Base-by-base conservation (phyloP, 2,797 vertebrate species). In the Luscinia luscinia region DNA sequence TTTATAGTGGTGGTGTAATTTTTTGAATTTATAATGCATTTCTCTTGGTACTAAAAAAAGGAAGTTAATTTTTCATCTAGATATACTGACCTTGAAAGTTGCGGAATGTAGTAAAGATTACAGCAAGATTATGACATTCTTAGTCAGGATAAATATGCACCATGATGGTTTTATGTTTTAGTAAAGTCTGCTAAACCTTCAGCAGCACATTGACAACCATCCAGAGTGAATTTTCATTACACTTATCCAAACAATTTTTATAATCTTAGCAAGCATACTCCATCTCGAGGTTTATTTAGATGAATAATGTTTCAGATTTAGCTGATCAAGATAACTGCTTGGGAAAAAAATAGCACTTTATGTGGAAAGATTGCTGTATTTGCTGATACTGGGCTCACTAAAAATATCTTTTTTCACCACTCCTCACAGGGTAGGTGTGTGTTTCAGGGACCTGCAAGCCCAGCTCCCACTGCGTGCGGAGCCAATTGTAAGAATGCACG, bases 271-370 rank as follows among this genome's bases (percentile, higher is more conserved):
- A 58, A 90, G 76, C 54, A 27, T 86, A 67, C 57, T 89, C 17
- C 12, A 54, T 91, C 76, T 77, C 10, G 13, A 81, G 36, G n/a
- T 86, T 84, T 92, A 80, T 91, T 89, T 94, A 80, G 49, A 72
- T 83, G 64, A 92, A 83, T 92, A 57, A 77, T 75, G 54, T 64
- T 95, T 93, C 86, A 86, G 28, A 84, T 91, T 70, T 88, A 88
- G 57, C 85, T 79, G 58, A 63, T 90, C 40, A 66, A 69, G 84
- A 78, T 87, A 96, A 75, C 18, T 64, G 32, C 68, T 57, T 74
- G 75, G 76, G 30, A 87, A 52, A 51, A 54, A 84, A 69, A 30
- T 30, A 89, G 24, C 26, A 72, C 49, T 91, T 88, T 78, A 49
- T 68, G 30, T 81, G 38, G 41, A 34, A 84, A 78, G 57, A 46